Percentiles rank a stretch among this genome's conserved stretches.
These are phyloP conservation scores for Carcharodon carcharias DNA, from an alignment of 2,797 vertebrate genomes.

Conservation along the genomic window DNA sequence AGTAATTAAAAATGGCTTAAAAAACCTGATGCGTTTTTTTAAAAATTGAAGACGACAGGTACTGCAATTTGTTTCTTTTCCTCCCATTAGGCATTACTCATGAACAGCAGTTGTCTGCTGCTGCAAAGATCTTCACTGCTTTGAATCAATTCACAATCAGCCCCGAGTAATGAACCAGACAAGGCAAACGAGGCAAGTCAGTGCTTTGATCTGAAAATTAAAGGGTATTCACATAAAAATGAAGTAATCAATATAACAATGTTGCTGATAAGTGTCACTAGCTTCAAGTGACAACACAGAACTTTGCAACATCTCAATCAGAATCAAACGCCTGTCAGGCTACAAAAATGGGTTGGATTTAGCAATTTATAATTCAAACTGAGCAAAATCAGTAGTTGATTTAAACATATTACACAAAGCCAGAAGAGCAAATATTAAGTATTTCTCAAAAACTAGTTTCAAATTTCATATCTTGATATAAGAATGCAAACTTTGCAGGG, in stretches of 20 bases:
- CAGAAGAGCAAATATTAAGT: neutral
- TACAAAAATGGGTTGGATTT: neutral
- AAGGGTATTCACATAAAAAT: neutral
- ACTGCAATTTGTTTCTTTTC: neutral
- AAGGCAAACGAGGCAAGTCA: neutral
- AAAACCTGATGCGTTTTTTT: too few species aligned
- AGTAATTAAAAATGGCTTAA: neutral
- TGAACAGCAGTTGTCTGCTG: neutral
- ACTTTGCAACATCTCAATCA: neutral
- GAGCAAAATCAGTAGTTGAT: neutral
- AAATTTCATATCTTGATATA: neutral
- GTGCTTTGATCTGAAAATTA: neutral
- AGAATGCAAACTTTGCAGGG: neutral
- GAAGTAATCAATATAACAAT: neutral
- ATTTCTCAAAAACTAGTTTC: neutral
- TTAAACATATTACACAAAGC: neutral
- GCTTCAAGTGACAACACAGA: neutral
- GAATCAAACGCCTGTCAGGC: neutral
- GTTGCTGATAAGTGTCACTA: neutral
- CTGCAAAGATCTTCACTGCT: neutral
- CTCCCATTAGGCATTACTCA: neutral
- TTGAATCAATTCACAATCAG: neutral
- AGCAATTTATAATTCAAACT: neutral
- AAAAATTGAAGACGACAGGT: neutral
- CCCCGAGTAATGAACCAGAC: neutral